A percentile compares a stretch with the other conserved stretches of the same genome.
phyloP scores from a whole-genome alignment of 2,113 vertebrate genomes.

The Cyprinodon brontotheroides region DNA sequence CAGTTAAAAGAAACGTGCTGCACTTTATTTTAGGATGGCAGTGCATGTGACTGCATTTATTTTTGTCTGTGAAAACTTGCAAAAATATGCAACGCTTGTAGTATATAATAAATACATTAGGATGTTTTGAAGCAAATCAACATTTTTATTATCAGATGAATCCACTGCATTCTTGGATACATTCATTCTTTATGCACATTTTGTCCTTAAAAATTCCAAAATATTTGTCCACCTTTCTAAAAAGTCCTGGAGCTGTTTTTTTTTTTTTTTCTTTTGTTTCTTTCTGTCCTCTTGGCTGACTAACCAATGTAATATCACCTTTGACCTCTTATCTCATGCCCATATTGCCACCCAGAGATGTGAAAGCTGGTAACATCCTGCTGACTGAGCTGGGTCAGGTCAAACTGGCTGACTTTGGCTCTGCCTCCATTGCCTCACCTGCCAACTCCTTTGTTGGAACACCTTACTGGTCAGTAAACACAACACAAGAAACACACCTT shows the following conservation, averaged over 20 bases:
- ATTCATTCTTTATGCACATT: no score
- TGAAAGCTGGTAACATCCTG: constrained; percentile 99
- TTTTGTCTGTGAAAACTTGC: no score
- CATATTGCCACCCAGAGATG: constrained; percentile 83
- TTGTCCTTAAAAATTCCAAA: neutral
- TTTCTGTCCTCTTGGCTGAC: neutral
- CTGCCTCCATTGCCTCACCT: constrained; percentile 96
- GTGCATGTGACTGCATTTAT: no score
- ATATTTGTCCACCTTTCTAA: neutral
- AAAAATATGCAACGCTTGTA: no score
- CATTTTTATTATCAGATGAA: no score
- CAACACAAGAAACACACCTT: neutral
- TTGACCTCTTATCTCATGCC: neutral
- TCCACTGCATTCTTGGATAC: no score
- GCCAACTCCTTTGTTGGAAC: constrained; percentile 99
- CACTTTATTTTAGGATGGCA: no score
- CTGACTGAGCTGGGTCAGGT: constrained; percentile 98
- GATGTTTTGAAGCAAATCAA: no score
- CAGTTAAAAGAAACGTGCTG: no score
- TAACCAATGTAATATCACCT: neutral
- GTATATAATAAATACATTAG: no score
- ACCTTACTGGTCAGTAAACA: constrained; percentile 91
- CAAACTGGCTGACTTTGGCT: constrained; percentile 98
- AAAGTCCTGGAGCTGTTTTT: neutral
- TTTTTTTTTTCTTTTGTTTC: neutral